A percentile compares a stretch with the other conserved stretches of the same genome.
Conservation (phyloP, 2,888 invertebrate species). For the Acanthacorydalis orientalis region DNA sequence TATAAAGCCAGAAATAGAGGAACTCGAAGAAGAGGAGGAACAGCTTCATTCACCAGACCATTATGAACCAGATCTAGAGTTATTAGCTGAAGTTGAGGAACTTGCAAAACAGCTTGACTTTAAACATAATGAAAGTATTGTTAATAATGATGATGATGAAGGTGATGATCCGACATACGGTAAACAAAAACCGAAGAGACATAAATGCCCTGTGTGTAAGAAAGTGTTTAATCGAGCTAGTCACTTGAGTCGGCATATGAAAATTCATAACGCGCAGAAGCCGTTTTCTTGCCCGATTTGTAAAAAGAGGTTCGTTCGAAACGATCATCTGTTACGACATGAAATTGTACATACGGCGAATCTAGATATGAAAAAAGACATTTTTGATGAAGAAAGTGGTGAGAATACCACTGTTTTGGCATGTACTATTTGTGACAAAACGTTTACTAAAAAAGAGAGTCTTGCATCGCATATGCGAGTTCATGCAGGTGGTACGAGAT, state of each 20-base stretch:
- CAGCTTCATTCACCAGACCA: conserved; percentile 10
- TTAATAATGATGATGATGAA: not conserved
- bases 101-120: not conserved
- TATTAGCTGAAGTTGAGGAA: conserved; percentile 14
- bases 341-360: conserved; percentile 18
- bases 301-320: conserved; percentile 18
- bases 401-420: conserved; percentile 15
- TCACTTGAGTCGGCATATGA: conserved; percentile 23
- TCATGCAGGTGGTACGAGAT: conserved; percentile 16
- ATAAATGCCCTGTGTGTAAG: conserved; percentile 21
- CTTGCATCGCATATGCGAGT: conserved; percentile 28
- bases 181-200: conserved; percentile 5
- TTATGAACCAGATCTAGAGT: conserved; percentile 12
- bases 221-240: conserved; percentile 21
- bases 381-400: conserved; percentile 10
- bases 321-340: conserved; percentile 20
- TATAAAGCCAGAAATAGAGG: conserved; percentile 14
- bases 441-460: conserved; percentile 32
- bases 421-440: conserved; percentile 35
- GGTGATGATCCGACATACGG: not conserved
- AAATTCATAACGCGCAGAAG: conserved; percentile 18
- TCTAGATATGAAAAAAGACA: conserved; percentile 10
- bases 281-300: conserved; percentile 20
- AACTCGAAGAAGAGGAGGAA: conserved; percentile 7
- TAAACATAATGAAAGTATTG: not conserved